These are phyloP conservation scores for Phlogophora meticulosa DNA, from an alignment of 2,888 invertebrate species.

Conservation along the genomic window DNA sequence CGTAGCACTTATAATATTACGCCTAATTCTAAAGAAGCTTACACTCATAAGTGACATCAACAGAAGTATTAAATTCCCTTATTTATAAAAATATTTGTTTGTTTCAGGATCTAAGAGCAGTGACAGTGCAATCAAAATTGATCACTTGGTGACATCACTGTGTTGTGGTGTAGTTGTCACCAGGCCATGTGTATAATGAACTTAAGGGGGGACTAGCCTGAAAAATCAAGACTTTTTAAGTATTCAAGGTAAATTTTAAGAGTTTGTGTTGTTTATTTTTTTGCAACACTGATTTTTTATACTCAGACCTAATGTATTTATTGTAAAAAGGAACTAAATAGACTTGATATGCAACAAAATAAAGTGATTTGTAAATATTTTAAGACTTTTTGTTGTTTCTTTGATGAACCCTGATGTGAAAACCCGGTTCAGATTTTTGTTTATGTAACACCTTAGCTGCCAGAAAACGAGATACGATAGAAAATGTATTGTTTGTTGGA, in stretches of 20 bases:
- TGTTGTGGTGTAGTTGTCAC: slow-evolving; percentile 77
- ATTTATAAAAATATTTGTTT: slow-evolving; percentile 42
- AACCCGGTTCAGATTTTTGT: too few relatives aligned
- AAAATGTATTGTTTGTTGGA: too few relatives aligned
- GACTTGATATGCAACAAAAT: slow-evolving; percentile 89
- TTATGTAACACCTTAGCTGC: too few relatives aligned
- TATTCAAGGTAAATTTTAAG: slow-evolving; percentile 80
- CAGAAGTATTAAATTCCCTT: not conserved
- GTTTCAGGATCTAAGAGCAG: slow-evolving; percentile 80
- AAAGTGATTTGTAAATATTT: slow-evolving; percentile 89
- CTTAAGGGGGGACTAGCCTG: slow-evolving; percentile 78
- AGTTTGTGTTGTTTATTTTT: slow-evolving; percentile 86
- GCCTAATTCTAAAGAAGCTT: not conserved
- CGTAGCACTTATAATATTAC: not conserved
- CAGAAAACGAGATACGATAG: too few relatives aligned
- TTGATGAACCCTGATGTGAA: slow-evolving; percentile 2
- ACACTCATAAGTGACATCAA: too few relatives aligned
- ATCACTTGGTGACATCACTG: slow-evolving; percentile 77
- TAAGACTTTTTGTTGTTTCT: slow-evolving; percentile 61
- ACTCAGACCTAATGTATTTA: slow-evolving; percentile 89
- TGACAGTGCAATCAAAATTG: slow-evolving; percentile 84
- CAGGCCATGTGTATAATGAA: slow-evolving; percentile 80
- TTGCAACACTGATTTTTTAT: slow-evolving; percentile 87
- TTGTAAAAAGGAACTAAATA: slow-evolving; percentile 88
- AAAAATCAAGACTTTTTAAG: slow-evolving; percentile 83